A percentile compares a stretch with the other conserved stretches of the same genome.
These are phyloP conservation scores for Nymphalis polychloros DNA, from an alignment of 2,888 invertebrate species.

Conservation along the genomic window DNA sequence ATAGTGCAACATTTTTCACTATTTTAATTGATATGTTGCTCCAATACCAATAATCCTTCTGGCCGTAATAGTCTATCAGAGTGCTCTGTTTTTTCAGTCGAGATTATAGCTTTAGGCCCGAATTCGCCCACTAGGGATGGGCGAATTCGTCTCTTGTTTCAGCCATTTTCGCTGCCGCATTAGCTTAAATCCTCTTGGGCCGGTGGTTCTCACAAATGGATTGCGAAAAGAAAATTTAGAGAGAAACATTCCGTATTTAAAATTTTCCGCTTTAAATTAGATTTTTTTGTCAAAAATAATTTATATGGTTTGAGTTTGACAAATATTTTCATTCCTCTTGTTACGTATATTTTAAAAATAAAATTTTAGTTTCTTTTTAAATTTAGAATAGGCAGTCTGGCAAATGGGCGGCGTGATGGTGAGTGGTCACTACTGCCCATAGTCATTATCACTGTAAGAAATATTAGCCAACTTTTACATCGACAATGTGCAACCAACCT, in stretches of 20 bases:
- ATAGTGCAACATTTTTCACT: background rate
- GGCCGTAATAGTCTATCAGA: constrained; percentile 30
- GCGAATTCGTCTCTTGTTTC: constrained; percentile 33
- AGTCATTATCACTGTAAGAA: too few species aligned
- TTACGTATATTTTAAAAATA: too few species aligned
- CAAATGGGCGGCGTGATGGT: too few species aligned
- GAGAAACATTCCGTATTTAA: background rate
- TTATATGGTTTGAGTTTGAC: too few species aligned
- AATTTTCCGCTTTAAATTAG: background rate
- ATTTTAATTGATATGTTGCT: constrained; percentile 25
- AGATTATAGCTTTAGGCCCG: constrained; percentile 31
- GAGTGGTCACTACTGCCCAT: too few species aligned
- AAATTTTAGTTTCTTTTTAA: too few species aligned
- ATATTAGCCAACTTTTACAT: too few species aligned
- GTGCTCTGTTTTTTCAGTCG: constrained; percentile 32
- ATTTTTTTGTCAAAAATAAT: too few species aligned
- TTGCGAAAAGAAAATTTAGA: constrained; percentile 16
- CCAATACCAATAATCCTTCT: constrained; percentile 24
- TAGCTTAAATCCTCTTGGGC: constrained; percentile 31
- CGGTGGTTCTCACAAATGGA: constrained; percentile 22
- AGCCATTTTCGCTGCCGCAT: constrained; percentile 32
- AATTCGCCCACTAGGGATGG: constrained; percentile 26
- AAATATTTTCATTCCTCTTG: too few species aligned
- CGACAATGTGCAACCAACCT: too few species aligned
- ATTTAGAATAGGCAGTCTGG: too few species aligned